Base-by-base conservation (phyloP, 2,113 vertebrate species). In the Cephalopholis sonnerati region DNA sequence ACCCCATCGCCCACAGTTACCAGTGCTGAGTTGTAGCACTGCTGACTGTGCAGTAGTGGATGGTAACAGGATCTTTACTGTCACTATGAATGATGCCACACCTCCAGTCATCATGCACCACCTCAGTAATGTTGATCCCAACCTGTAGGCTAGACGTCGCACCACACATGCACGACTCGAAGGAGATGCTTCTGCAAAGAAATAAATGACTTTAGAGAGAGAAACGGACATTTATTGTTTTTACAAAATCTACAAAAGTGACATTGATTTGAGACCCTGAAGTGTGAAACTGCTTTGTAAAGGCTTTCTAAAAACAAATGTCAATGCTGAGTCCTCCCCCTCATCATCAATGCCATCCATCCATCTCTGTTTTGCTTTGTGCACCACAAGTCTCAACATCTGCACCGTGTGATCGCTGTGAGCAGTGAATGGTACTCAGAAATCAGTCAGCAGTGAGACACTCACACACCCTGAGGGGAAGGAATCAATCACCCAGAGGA, bases 41-140 rank as follows among this genome's bases (percentile, higher is more conserved):
- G 91, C 91, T 92, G 92, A 91, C 74, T n/a, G 11, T 83, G 86
- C 89, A 91, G 83, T 36, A 73, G 79, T 53, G 32, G 66, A 81
- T 39, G 16, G n/a, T 76, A 83, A 77, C 68, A 39, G 59, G 82
- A 59, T 65, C 64, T 81, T 58, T 63, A 36, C 65, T 87, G 89
- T 82, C 84, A 83, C 53, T 44, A n/a, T 86, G 76, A 93, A 76
- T 70, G 70, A 92, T 88, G 69, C 65, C 46, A 61, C 77, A 77
- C 85, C 87, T 51, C 53, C 7, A 0, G 81, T 74, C 83, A 77
- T 79, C 65, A n/a, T 50, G 48, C 84, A 73, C 18, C 62, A 13
- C 76, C 50, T 64, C 59, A 25, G 39, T 83, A 62, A 72, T 24
- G 54, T 27, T 53, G 46, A 63, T 36, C 46, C 48, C 24, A 72